Evolutionary conservation across 2,113 vertebrate genomes (phyloP).

Genomic region (Perca schrenkii): DNA sequence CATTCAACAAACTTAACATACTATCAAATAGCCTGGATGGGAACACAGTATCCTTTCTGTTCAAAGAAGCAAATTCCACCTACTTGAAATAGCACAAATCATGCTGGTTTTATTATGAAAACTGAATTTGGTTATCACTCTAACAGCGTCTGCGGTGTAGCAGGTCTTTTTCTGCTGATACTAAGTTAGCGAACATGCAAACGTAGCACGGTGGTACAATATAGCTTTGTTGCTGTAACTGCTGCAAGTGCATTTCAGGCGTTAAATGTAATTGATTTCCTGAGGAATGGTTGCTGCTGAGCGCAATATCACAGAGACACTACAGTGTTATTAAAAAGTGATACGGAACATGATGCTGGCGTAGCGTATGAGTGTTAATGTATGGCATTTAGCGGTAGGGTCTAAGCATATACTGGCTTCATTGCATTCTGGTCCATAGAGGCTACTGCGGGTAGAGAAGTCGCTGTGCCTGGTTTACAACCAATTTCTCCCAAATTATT

Average conservation of each 20-base stretch:
- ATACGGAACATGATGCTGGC: slow-evolving; percentile 14
- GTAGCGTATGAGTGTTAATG: background rate
- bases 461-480: background rate
- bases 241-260: background rate
- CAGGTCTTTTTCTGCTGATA: background rate
- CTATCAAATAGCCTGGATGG: background rate
- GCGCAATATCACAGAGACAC: background rate
- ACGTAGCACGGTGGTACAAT: background rate
- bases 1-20: background rate
- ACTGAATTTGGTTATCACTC: too few relatives aligned
- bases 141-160: background rate
- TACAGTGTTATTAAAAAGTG: slow-evolving; percentile 3
- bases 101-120: too few relatives aligned
- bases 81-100: too few relatives aligned
- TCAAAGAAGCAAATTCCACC: too few relatives aligned
- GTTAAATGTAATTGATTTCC: slow-evolving; percentile 23
- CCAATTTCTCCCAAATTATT: too few relatives aligned
- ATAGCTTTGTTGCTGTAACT: background rate
- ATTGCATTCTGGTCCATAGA: background rate
- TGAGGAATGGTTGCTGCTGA: slow-evolving; percentile 4
- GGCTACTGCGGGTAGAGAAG: background rate
- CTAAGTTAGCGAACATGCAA: background rate
- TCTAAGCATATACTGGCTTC: background rate
- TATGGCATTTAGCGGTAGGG: background rate
- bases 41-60: too few relatives aligned